These are phyloP conservation scores for Poecile atricapillus DNA, from an alignment of 2,113 vertebrate species.

Conservation along the genomic window DNA sequence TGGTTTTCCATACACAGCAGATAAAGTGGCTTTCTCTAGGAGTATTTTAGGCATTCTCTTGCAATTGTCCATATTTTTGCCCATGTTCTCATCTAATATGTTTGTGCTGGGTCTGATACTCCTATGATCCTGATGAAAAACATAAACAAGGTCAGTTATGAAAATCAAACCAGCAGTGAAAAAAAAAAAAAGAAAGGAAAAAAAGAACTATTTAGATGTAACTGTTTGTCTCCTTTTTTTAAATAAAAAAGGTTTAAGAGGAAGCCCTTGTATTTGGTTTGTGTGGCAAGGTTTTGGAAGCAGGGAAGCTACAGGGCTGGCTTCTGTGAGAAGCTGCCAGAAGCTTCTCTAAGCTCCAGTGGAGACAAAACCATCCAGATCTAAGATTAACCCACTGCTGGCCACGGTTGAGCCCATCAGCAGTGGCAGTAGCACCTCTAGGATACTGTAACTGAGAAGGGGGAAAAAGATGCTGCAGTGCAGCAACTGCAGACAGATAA, in stretches of 20 bases:
- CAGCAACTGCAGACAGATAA: not conserved
- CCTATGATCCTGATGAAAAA: not conserved
- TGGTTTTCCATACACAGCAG: not conserved
- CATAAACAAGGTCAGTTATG: not conserved
- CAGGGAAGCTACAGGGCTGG: not conserved
- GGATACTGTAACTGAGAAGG: not conserved
- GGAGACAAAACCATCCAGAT: accelerated
- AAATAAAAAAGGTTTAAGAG: not conserved
- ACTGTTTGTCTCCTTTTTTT: not conserved
- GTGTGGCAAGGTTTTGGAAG: not conserved
- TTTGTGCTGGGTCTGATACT: not conserved
- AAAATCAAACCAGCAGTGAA: not conserved
- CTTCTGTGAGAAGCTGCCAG: not conserved
- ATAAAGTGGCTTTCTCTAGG: not conserved
- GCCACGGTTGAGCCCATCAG: not conserved
- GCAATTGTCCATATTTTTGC: not conserved
- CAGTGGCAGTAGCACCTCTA: not conserved
- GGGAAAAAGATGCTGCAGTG: not conserved
- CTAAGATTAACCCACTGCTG: not conserved
- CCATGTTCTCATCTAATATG: not conserved
- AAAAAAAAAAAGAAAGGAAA: not conserved
- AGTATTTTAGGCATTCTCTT: not conserved
- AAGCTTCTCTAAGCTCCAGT: not conserved
- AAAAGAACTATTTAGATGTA: not conserved
- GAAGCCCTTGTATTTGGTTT: not conserved